Conservation (phyloP, 2,113 vertebrate genomes). For the Gadus macrocephalus region DNA sequence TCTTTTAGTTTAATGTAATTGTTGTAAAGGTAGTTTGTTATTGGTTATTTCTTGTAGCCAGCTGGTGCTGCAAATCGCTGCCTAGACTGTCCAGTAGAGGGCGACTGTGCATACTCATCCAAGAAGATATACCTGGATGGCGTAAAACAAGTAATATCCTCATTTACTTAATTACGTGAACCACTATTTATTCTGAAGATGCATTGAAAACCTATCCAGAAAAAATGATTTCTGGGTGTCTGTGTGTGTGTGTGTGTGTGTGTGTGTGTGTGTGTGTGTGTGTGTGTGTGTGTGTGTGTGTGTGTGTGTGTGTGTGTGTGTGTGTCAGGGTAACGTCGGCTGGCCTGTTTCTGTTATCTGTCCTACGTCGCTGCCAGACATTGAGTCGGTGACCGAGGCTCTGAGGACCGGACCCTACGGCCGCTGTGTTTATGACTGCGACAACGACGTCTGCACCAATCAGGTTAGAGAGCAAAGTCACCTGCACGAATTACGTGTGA, state of each 20-base stretch:
- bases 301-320: background rate
- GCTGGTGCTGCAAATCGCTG: constrained; percentile 70
- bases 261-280: background rate
- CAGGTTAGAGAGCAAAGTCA: constrained; percentile 64
- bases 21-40: background rate
- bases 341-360: constrained; percentile 81
- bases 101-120: constrained; percentile 75
- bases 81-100: constrained; percentile 73
- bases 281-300: background rate
- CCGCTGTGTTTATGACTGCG: constrained; percentile 81
- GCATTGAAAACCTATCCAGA: too few relatives aligned
- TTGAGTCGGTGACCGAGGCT: constrained; percentile 75
- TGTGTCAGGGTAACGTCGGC: constrained; percentile 61
- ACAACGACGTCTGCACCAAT: constrained; percentile 81
- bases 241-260: constrained; percentile 4
- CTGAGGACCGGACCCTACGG: constrained; percentile 76
- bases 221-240: background rate
- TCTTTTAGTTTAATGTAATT: too few relatives aligned
- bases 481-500: too few relatives aligned
- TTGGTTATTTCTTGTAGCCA: constrained; percentile 58
- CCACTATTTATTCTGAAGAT: too few relatives aligned
- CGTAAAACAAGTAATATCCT: constrained; percentile 62
- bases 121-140: constrained; percentile 76
- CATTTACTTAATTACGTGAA: background rate
- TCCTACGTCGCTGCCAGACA: constrained; percentile 63